Evolutionary conservation across 2,888 invertebrate species (phyloP), one percentile per base, ranked within the genome.

Genomic region (Melanargia galathea): DNA sequence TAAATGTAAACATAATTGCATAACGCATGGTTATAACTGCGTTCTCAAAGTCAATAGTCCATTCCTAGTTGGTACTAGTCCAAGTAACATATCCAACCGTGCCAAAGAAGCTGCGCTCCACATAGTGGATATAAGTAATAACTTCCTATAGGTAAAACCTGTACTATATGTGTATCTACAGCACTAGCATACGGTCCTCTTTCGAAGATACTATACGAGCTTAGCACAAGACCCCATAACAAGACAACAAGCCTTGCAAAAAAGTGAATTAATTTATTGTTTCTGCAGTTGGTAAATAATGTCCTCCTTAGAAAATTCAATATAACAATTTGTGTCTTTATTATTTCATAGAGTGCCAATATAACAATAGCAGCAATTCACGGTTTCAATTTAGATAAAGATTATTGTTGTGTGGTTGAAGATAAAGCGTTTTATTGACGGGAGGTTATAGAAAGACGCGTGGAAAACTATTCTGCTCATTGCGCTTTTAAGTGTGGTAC

Each of bases 361-460:
- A 75, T 76, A 74, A n/a, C n/a, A n/a, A 78, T 70, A 71, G 75
- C 74, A 74, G 77, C 78, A 79, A 76, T 84, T 81, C 73, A 76
- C 73, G 72, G 77, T 77, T 73, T 82, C 75, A 81, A 87, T 87
- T 86, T 82, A 87, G 87, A 88, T 88, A 88, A 84, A 82, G 78
- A 81, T 82, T 81, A 81, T 81, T 48, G 77, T 77, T 75, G 82
- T 84, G 74, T 82, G 75, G 78, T 74, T 76, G 76, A 73, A 82
- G 88, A 90, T 89, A 89, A 87, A 85, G 81, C 72, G 74, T 77
- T 84, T 87, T 83, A 85, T 82, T 84, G 83, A 82, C 72, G 69
- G 73, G 70, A 75, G 73, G 74, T 77, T 73, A 75, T 81, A 81
- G 82, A 84, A 86, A 86, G 83, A 77, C 80, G 75, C 68, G 70